Evolutionary conservation across 2,888 invertebrate species (phyloP), one percentile per base, ranked within the genome.

Genomic region (Drosophila colorata): DNA sequence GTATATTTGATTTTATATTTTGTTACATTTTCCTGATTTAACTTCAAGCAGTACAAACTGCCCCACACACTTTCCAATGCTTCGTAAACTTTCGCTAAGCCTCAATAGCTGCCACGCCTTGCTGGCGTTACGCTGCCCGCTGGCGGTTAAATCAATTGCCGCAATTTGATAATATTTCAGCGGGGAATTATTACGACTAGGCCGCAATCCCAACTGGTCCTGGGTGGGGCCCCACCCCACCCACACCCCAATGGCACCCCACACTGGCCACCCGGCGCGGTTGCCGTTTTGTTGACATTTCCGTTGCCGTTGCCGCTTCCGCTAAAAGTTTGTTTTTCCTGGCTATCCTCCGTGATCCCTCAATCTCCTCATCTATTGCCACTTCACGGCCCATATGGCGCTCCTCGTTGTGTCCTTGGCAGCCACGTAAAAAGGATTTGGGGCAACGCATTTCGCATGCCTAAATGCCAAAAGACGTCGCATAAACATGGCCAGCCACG

Each of bases 121-220:
- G 47, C 57, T 38, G 51, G 47, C 64, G 41, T 73, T 64, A 48
- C 56, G 64, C 65, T 74, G 71, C 74, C 78, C 76, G 74, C 74
- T 74, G 74, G 85, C 72, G 70, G 68, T 83, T 79, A 81, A 84
- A 86, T 90, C 84, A 90, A 91, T 90, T 90, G 87, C 83, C 81
- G 79, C 84, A 80, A 83, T 85, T 80, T 90, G 75, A 89, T 90
- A 90, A 90, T 90, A 90, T 91, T 90, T 90, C 90, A 90, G 76
- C 78, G 55, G 83, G 81, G 90, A 81, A 85, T 90, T 83, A 89
- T 89, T 89, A 87, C 82, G 78, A 74, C 58, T 68, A 69, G 55
- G 66, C 46, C 33, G 40, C 51, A 40, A 47, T 58, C 73, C 77
- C 55, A 53, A 43, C 41, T 40, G n/a, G n/a, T n/a, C n/a, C n/a